Percentiles rank a stretch among this genome's conserved stretches.
phyloP scores from a whole-genome alignment of 2,113 vertebrate species.

The Gorsachius goisagi region DNA sequence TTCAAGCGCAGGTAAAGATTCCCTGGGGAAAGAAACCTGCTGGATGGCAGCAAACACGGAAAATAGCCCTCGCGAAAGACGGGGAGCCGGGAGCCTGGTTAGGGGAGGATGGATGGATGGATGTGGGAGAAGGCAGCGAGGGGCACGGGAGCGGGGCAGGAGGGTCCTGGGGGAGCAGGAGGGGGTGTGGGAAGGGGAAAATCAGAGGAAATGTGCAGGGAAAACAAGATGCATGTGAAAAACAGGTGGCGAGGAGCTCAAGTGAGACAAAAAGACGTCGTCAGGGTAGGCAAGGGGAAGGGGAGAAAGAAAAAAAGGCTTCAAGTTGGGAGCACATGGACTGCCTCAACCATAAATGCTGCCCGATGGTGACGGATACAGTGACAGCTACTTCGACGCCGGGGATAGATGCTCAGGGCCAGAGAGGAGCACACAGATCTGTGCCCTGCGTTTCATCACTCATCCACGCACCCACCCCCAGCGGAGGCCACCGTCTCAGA shows the following conservation, averaged over 20 bases:
- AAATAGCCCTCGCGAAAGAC: neutral
- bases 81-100: neutral
- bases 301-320: neutral
- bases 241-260: neutral
- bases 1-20: slow-evolving; percentile 63
- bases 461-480: fast-evolving
- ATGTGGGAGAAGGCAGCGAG: neutral
- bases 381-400: neutral
- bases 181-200: neutral
- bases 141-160: neutral
- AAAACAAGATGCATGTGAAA: neutral
- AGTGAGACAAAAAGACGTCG: neutral
- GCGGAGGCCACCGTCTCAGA: neutral
- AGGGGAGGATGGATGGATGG: neutral
- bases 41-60: slow-evolving; percentile 20
- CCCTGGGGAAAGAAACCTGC: slow-evolving; percentile 45
- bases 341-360: neutral
- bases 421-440: neutral
- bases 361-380: neutral
- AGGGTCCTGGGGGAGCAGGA: neutral
- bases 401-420: fast-evolving
- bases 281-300: neutral
- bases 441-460: neutral
- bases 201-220: neutral
- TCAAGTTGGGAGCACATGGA: neutral